Evolutionary conservation across 1,140 invertebrate genomes (phyloP).

Genomic region (Adelges cooleyi): DNA sequence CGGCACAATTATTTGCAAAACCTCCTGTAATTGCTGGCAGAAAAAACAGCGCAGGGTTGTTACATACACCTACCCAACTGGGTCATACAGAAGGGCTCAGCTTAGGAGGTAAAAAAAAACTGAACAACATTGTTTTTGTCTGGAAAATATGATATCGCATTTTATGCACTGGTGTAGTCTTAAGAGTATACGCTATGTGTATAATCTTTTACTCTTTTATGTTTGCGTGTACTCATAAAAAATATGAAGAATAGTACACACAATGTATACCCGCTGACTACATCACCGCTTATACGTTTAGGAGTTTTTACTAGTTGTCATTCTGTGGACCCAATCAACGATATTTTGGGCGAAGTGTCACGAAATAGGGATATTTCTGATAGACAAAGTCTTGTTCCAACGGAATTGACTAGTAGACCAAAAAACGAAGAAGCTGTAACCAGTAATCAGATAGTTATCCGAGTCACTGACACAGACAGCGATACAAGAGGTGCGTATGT

Average conservation of each 20-base stretch:
- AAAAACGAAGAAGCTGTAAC: constrained; percentile 4
- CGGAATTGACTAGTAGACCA: neutral
- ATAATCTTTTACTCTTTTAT: too few species aligned
- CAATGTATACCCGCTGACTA: too few species aligned
- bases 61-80: constrained; percentile 29
- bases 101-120: constrained; percentile 35
- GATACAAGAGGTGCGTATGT: constrained; percentile 35
- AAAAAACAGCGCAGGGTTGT: constrained; percentile 30
- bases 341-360: constrained; percentile 5
- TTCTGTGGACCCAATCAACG: constrained; percentile 24
- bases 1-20: constrained; percentile 42
- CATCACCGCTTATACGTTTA: neutral
- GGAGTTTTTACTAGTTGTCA: constrained; percentile 27
- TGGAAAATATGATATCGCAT: too few species aligned
- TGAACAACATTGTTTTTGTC: too few species aligned
- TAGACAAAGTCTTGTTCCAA: neutral
- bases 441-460: constrained; percentile 42
- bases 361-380: neutral
- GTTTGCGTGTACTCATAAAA: too few species aligned
- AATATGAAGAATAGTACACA: too few species aligned
- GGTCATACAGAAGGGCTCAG: constrained; percentile 39
- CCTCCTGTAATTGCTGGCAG: constrained; percentile 20
- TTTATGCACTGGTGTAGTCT: too few species aligned
- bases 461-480: constrained; percentile 39
- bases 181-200: too few species aligned